phyloP scores from a whole-genome alignment of 2,888 invertebrate genomes.

The Xestoiulus laeticollis region DNA sequence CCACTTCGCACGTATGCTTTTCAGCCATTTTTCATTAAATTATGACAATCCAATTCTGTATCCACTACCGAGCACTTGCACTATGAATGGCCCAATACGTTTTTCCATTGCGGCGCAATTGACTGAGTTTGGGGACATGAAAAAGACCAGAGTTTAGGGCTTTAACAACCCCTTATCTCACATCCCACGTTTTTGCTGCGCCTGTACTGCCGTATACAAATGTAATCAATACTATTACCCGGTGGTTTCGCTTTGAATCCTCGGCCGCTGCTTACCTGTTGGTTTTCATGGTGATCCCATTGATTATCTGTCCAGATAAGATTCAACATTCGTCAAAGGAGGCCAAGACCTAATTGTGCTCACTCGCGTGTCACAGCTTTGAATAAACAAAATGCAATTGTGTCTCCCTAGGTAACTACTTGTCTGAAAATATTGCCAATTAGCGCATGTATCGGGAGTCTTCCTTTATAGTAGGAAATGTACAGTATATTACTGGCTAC shows the following conservation, averaged over 20 bases:
- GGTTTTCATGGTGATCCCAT: constrained; percentile 29
- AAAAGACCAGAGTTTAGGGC: not conserved
- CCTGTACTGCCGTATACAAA: not conserved
- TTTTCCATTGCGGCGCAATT: not conserved
- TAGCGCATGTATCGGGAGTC: not conserved
- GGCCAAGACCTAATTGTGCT: constrained; percentile 35
- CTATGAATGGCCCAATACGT: not conserved
- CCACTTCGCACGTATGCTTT: not conserved
- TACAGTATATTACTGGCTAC: not conserved
- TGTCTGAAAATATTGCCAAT: constrained; percentile 1
- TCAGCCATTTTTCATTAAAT: not conserved
- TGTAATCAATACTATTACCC: not conserved
- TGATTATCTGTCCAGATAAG: constrained; percentile 34
- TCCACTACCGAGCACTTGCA: not conserved
- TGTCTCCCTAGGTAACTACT: not conserved
- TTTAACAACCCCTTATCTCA: too few relatives aligned
- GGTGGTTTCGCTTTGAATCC: not conserved
- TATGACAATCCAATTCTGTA: not conserved
- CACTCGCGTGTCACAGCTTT: constrained; percentile 39
- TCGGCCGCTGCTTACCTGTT: not conserved
- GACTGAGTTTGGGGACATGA: not conserved
- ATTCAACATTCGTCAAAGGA: not conserved
- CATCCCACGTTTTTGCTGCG: not conserved
- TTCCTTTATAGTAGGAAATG: not conserved
- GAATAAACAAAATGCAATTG: not conserved